Conservation (phyloP, 2,113 vertebrate genomes). For the Pseudolaguvia tuberculata region DNA sequence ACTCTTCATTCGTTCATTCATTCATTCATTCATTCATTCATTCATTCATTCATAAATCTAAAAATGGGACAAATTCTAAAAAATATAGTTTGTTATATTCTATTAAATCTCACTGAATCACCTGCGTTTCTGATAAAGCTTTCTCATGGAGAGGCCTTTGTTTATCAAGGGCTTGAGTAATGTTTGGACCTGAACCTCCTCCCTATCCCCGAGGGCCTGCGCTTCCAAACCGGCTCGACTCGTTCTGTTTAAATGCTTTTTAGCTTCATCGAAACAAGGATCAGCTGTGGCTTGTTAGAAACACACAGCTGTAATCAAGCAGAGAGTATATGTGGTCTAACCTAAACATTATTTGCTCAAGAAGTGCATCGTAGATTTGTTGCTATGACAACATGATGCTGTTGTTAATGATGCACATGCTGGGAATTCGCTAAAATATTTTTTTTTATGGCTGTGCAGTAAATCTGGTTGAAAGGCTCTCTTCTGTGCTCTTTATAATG, state of each 20-base stretch:
- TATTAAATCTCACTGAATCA: conserved; percentile 2
- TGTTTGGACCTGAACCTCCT: conserved; percentile 37
- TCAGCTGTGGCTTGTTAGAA: conserved; percentile 20
- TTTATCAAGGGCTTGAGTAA: conserved; percentile 19
- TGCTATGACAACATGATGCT: background rate
- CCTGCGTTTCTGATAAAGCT: background rate
- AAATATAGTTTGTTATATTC: background rate
- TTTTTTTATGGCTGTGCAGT: background rate
- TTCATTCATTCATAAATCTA: background rate
- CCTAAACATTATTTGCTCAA: background rate
- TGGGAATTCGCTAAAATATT: background rate
- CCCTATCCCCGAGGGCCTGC: conserved; percentile 49
- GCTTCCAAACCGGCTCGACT: conserved; percentile 61
- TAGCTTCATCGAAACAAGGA: background rate
- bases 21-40: no score
- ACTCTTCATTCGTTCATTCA: no score
- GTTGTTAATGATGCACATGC: background rate
- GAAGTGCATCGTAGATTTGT: background rate
- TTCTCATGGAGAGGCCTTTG: background rate
- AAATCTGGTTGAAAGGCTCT: conserved; percentile 3
- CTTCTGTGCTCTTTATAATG: conserved; percentile 13
- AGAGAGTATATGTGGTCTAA: background rate
- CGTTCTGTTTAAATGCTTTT: conserved; percentile 46
- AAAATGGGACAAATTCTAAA: background rate
- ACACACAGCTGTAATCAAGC: background rate